phyloP scores from a whole-genome alignment of 2,113 vertebrate species.

The Sinocyclocheilus grahami region DNA sequence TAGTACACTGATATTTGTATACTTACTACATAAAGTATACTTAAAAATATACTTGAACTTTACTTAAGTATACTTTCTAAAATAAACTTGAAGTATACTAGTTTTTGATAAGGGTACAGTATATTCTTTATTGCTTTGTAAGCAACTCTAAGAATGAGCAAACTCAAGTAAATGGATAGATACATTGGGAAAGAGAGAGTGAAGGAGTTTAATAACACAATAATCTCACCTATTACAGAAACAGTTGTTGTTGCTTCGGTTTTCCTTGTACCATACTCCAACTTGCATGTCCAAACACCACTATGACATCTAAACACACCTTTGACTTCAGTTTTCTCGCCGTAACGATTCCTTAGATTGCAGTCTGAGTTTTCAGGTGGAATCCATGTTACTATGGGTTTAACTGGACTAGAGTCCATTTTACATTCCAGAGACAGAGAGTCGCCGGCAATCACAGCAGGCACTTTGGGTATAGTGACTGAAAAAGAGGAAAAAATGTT shows the following conservation, averaged over 20 bases:
- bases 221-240: slow-evolving; percentile 66
- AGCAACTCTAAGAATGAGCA: not conserved
- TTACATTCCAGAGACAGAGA: slow-evolving; percentile 40
- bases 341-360: rapidly evolving
- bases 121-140: not conserved
- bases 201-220: not conserved
- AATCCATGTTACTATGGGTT: not conserved
- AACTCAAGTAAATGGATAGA: not conserved
- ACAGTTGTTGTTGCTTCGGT: not conserved
- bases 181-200: no score
- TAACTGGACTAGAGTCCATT: rapidly evolving
- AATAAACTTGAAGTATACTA: no score
- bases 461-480: slow-evolving; percentile 29
- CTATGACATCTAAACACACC: not conserved
- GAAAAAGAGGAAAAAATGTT: not conserved
- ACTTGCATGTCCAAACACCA: slow-evolving; percentile 68
- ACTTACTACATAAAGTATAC: no score
- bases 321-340: not conserved
- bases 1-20: no score
- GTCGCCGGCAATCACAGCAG: slow-evolving; percentile 39
- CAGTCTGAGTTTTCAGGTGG: not conserved
- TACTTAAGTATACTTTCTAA: no score
- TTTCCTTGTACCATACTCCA: rapidly evolving
- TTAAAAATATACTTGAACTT: no score
- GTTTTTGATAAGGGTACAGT: no score